Evolutionary conservation across 2,797 vertebrate species (phyloP), one percentile per base, ranked within the genome.

Genomic region (Sarcoramphus papa): DNA sequence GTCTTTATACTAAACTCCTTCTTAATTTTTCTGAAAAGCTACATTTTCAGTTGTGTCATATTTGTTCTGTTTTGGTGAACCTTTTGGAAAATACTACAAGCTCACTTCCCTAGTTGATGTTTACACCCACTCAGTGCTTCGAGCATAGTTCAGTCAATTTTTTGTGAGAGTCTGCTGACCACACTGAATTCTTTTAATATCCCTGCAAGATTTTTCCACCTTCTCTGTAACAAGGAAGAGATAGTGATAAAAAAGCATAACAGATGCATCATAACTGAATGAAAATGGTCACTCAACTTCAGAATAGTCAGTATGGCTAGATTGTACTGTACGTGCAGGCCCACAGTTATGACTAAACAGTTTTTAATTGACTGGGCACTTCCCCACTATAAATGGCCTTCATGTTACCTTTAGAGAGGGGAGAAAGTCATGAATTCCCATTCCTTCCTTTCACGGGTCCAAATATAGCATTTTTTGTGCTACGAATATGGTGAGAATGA

Each of bases 401-500:
- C 18, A 10, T 15, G 2, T 24, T 59, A 43, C 13, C 17, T 60
- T 73, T 53, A 53, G 4, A 56, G 7, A 8, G 3, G 10, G 16
- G 1, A 50, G 7, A 65, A 72, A 64, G 31, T n/a, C 4, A 51
- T 25, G 12, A 48, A 14, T 53, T 76, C 6, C 8, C 15, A 41
- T 57, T 77, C 8, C 7, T 87, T 84, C 30, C 24, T 65, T 37
- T 43, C 14, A 24, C 31, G 8, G 7, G 5, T 69, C 14, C 33
- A 79, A 62, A n/a, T 8, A 33, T 2, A 68, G 0, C 12, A 19
- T 3, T 21, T 41, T 57, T 53, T 41, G 1, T 14, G 1, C 10
- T 68, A 28, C 4, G 6, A 51, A 6, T 54, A 12, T 3, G 0
- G 2, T 43, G 9, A 13, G 10, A 62, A 40, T 43, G 33, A 19